Evolutionary conservation across 2,888 invertebrate genomes (phyloP), one percentile per base, ranked within the genome.

Genomic region (Pollenia griseotomentosa): DNA sequence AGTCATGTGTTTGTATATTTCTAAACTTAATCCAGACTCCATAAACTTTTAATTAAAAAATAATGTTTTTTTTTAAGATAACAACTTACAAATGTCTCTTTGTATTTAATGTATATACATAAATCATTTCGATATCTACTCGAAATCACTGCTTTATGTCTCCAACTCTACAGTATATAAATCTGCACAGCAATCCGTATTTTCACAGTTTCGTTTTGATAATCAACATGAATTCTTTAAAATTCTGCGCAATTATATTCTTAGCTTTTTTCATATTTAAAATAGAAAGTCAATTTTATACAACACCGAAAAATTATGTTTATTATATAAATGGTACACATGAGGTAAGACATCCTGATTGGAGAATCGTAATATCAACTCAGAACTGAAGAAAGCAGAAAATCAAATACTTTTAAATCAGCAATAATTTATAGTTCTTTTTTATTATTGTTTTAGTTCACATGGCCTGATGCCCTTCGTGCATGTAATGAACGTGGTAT

Each of bases 381-480:
- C n/a, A n/a, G n/a, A n/a, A n/a, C n/a, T n/a, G n/a, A n/a, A n/a
- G n/a, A n/a, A n/a, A 11, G 23, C 23, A 23, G 23, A 23, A 23
- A 23, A 23, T 23, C 23, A 23, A 23, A 23, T 23, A 5, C 33
- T 33, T n/a, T 33, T 6, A 6, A 33, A 6, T 7, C n/a, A 4
- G 10, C 33, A 68, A 23, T 10, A 51, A 4, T 14, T 2, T 5
- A 40, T 4, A 4, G 3, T 23, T 44, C 16, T 63, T 61, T 33
- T 33, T 33, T 33, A 6, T 1, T 44, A 0, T 44, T 16, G 44
- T 55, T 77, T 23, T 23, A 83, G 83, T 83, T 48, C 55, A 78
- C 46, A 5, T 83, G 83, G 83, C 78, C 57, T 78, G 71, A 78
- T 40, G 83, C 83, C n/a, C 63, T 71, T 57, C 5, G 78, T 4